These are phyloP conservation scores for Chloebia gouldiae DNA, from an alignment of 2,113 vertebrate species.

Conservation along the genomic window DNA sequence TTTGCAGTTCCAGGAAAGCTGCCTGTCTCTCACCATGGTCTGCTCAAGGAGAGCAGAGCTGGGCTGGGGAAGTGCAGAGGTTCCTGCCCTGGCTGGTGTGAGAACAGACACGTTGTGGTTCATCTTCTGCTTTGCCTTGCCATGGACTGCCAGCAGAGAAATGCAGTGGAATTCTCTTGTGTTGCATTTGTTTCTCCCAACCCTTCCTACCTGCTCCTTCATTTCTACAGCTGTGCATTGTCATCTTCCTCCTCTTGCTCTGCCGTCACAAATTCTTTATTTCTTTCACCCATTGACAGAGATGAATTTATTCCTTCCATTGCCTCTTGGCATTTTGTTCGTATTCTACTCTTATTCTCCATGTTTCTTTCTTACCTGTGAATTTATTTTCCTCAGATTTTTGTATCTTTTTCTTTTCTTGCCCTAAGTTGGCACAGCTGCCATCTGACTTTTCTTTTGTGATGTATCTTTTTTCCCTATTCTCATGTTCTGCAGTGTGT, in stretches of 20 bases:
- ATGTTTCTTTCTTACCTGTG: background rate
- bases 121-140: background rate
- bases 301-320: background rate
- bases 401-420: background rate
- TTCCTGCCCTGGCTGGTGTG: background rate
- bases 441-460: slow-evolving; percentile 2
- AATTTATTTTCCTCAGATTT: background rate
- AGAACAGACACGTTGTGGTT: background rate
- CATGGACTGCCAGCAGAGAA: background rate
- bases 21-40: background rate
- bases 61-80: background rate
- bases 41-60: background rate
- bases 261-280: background rate
- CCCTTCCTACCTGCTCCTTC: background rate
- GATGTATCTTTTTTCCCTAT: background rate
- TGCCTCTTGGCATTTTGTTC: background rate
- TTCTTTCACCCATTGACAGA: background rate
- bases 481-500: background rate
- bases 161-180: background rate
- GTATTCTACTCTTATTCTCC: background rate
- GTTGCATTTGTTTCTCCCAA: background rate
- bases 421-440: background rate
- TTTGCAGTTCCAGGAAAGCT: background rate
- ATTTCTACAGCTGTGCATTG: background rate
- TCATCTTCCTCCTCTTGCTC: background rate